Evolutionary conservation across 2,113 vertebrate species (phyloP).

Genomic region (Rhynchopsitta pachyrhyncha): DNA sequence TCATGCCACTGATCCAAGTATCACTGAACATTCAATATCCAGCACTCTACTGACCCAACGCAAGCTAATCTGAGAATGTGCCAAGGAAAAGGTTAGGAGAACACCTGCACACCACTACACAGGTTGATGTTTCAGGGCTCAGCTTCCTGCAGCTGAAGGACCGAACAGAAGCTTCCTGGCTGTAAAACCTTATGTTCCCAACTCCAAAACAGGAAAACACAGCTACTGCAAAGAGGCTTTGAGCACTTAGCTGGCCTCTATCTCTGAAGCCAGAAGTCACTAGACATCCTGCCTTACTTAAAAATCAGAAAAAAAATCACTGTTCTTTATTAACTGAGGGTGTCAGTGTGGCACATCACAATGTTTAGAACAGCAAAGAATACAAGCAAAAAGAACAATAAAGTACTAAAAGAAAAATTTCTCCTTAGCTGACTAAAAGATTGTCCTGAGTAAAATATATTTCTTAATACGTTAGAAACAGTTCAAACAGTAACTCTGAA

Average conservation of each 20-base stretch:
- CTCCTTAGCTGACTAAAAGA: not conserved
- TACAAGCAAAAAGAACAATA: not conserved
- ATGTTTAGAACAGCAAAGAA: not conserved
- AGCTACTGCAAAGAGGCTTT: not conserved
- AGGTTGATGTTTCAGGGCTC: not conserved
- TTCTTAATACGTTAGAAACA: not conserved
- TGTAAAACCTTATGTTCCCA: not conserved
- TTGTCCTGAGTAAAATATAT: not conserved
- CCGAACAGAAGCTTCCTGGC: not conserved
- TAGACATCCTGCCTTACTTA: not conserved
- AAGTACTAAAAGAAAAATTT: not conserved
- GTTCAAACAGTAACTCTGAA: not conserved
- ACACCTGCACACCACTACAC: rapidly evolving
- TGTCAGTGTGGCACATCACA: not conserved
- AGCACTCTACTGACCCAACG: not conserved
- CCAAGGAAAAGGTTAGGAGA: not conserved
- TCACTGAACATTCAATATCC: not conserved
- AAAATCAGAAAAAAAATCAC: not conserved
- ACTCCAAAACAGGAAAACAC: not conserved
- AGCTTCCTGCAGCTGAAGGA: not conserved
- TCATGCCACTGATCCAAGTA: not conserved
- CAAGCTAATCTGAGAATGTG: not conserved
- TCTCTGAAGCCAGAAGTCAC: not conserved
- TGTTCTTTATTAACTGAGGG: not conserved
- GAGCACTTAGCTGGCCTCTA: not conserved